Evolutionary conservation across 2,888 invertebrate species (phyloP), one percentile per base, ranked within the genome.

Genomic region (Cabera pusaria): DNA sequence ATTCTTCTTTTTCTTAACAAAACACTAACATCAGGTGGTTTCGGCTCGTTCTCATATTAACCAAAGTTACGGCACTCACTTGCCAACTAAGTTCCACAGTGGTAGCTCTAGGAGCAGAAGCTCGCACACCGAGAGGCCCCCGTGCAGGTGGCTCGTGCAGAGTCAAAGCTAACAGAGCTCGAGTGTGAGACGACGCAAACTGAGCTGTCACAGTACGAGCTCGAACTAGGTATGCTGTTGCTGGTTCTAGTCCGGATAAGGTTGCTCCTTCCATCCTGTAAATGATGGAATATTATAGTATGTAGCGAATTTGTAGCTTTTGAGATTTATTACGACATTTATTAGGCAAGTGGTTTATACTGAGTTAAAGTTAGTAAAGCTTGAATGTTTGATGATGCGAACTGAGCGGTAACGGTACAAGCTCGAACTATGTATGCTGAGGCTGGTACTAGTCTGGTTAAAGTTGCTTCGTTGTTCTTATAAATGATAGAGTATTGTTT

Each of bases 51-150:
- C n/a, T n/a, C n/a, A n/a, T n/a, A n/a, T n/a, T n/a, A n/a, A n/a
- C n/a, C n/a, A n/a, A n/a, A n/a, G n/a, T n/a, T n/a, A n/a, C n/a
- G n/a, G n/a, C n/a, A 22, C 44, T 22, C 51, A 85, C 88, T 77
- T 88, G 88, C 88, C 88, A 88, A 44, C 64, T 68, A n/a, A 88
- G 52, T 49, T 86, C 85, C 14, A 88, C 73, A 19, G 86, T 82
- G 0, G 82, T 68, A 2, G 78, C 61, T 26, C 75, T 63, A 0
- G 87, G 82, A 0, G 87, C 84, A 1, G 86, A 81, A 1, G 83
- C 83, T 1, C 85, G 66, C 1, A 88, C 65, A 19, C 73, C 72
- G 16, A 82, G 58, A 0, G 88, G 88, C 1, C 87, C 76, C 2
- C 86, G 61, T 1, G 87, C 72, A 7, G 88, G 87, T 4, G 88